Percentiles rank a stretch among this genome's conserved stretches.
Conservation (phyloP, 1,140 invertebrate species). For the Tetramorium alpestre region DNA sequence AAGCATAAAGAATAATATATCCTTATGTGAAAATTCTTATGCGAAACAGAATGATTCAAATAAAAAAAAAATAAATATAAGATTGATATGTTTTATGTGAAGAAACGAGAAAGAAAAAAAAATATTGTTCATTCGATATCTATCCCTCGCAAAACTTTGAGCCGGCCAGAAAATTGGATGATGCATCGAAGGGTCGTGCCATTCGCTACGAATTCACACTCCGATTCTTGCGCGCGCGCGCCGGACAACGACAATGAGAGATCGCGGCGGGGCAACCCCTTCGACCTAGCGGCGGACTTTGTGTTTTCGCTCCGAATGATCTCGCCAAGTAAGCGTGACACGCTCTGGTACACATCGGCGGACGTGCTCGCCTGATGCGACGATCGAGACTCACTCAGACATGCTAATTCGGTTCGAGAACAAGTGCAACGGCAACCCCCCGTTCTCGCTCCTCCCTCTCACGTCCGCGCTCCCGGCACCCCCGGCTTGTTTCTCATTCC, state of each 20-base stretch:
- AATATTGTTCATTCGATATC: not conserved
- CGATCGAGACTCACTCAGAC: slow-evolving; percentile 77
- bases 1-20: not conserved
- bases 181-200: slow-evolving; percentile 7
- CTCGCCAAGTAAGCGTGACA: slow-evolving; percentile 25
- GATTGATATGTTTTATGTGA: not conserved
- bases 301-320: slow-evolving; percentile 51
- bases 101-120: not conserved
- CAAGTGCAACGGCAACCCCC: slow-evolving; percentile 49
- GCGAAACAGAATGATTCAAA: not conserved
- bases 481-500: slow-evolving; percentile 19
- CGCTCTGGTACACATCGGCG: slow-evolving; percentile 39
- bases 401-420: slow-evolving; percentile 78
- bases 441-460: not conserved
- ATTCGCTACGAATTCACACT: slow-evolving; percentile 41
- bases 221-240: not conserved
- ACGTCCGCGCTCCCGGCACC: not conserved
- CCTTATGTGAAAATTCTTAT: not conserved
- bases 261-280: slow-evolving; percentile 38
- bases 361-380: slow-evolving; percentile 8
- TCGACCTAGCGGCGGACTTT: slow-evolving; percentile 26
- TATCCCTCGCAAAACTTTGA: not conserved
- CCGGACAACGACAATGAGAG: slow-evolving; percentile 34
- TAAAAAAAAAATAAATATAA: not conserved
- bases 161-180: slow-evolving; percentile 18